Base-by-base conservation (phyloP, 1,140 invertebrate genomes). In the Nasonia longicornis region DNA sequence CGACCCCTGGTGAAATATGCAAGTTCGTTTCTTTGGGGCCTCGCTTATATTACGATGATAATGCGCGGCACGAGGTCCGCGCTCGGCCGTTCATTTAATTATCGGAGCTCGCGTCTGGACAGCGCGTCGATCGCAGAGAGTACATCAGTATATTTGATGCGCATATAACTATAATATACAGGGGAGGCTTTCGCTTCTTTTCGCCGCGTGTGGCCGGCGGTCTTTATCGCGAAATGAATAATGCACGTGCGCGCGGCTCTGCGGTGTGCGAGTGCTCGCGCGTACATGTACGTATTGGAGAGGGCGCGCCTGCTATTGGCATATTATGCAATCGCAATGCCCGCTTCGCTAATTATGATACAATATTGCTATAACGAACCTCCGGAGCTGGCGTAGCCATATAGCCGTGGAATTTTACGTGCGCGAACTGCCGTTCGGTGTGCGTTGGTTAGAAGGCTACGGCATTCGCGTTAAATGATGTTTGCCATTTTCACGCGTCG, bases 291-390 rank as follows among this genome's bases (percentile, higher is more conserved):
- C 11, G 6, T 58, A 58, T 58, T 4, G 22, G 11, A 29, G 69
- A 29, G 69, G 2, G 67, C 11, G 10, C 66, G 31, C 22, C 66
- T 69, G 71, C 42, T 52, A 75, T 75, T 69, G 67, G 77, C 67
- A 76, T 29, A 78, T 78, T 78, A 71, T 35, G 77, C 38, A 66
- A 58, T 71, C 45, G 38, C 63, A 31, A 35, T 75, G 64, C 35
- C 3, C 77, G 77, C 45, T 35, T 42, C 77, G 77, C 77, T 78
- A 78, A 78, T 78, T 78, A 71, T 45, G 67, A 71, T 71, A 78
- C 77, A 78, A 78, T 78, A 78, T 78, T 78, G 77, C 77, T n/a
- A 29, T 48, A 77, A 77, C 76, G 76, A 69, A 48, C 38, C 42
- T 16, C 52, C 20, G 16, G 52, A 20, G 12, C 48, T 48, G 7